Evolutionary conservation across 1,140 invertebrate genomes (phyloP), one percentile per base, ranked within the genome.

Genomic region (Sinella curviseta): DNA sequence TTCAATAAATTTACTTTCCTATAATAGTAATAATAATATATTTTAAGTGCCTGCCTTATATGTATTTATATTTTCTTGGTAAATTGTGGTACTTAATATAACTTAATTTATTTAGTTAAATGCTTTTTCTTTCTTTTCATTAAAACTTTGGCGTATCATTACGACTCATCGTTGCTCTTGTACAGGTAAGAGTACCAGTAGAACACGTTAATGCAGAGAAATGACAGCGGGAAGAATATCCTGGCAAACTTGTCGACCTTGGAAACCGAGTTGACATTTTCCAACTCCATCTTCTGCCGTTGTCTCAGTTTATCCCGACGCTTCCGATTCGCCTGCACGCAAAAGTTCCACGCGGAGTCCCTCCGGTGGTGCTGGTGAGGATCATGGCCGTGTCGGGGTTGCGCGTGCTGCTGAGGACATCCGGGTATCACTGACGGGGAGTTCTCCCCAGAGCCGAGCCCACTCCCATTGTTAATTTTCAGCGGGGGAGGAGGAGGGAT

Each of bases 131-230:
- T n/a, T n/a, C n/a, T n/a, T n/a, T n/a, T n/a, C n/a, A n/a, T n/a
- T n/a, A n/a, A n/a, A n/a, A n/a, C n/a, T n/a, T 48, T 48, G 39
- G 39, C 8, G 39, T 48, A 12, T 48, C 39, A 48, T 8, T 48
- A 48, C 8, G 39, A 8, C 39, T 48, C 39, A n/a, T 65, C 57
- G 24, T n/a, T 65, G 16, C 16, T 92, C 77, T 91, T 88, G 70
- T 90, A 90, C 33, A 94, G 87, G 85, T 94, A 94, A 0, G 90
- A 90, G 83, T 90, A 92, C 93, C 93, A 94, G 84, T 94, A 94
- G 86, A 93, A 92, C 60, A 93, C 86, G 86, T 94, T 94, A 77
- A 94, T 93, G 28, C 91, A 88, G 1, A 94, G 85, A 84, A 94
- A 94, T 35, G 92, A 89, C 48, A 94, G 81, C 0, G 93, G 93